Percentiles rank a stretch among this genome's conserved stretches.
These are phyloP conservation scores for Cyclopterus lumpus DNA, from an alignment of 2,797 vertebrate species.

Conservation along the genomic window DNA sequence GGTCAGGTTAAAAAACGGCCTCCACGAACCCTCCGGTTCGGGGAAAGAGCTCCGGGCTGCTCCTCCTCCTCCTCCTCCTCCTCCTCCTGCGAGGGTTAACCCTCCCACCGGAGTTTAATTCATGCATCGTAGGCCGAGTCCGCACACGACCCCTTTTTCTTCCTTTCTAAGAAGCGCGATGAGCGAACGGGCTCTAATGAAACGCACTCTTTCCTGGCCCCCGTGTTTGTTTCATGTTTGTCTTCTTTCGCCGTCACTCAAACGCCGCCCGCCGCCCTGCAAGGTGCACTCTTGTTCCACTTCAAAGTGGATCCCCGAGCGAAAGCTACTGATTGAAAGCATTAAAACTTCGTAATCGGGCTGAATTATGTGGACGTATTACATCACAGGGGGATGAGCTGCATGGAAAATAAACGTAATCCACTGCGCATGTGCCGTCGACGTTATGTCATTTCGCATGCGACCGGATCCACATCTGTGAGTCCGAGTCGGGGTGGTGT, in stretches of 20 bases:
- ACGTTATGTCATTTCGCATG: constrained; percentile 77
- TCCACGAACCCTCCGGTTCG: constrained; percentile 18
- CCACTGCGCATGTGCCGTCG: constrained; percentile 66
- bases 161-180: constrained; percentile 35
- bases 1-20: constrained; percentile 31
- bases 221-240: constrained; percentile 69
- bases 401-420: constrained; percentile 77
- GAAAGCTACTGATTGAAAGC: constrained; percentile 59
- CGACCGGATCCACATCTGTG: constrained; percentile 75
- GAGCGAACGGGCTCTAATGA: constrained; percentile 67
- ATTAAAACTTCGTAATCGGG: constrained; percentile 65
- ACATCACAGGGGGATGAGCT: constrained; percentile 73
- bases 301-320: constrained; percentile 39
- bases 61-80: constrained; percentile 31
- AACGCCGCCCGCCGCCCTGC: constrained; percentile 30
- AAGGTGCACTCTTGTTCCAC: constrained; percentile 58
- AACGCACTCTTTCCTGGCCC: constrained; percentile 65
- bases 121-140: constrained; percentile 42
- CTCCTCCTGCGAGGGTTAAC: constrained; percentile 10
- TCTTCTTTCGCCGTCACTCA: constrained; percentile 67
- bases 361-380: constrained; percentile 64
- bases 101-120: constrained; percentile 38
- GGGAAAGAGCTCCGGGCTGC: not conserved
- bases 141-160: constrained; percentile 12
- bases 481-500: constrained; percentile 39